Base-by-base conservation (phyloP, 2,113 vertebrate genomes). In the Sula dactylatra region DNA sequence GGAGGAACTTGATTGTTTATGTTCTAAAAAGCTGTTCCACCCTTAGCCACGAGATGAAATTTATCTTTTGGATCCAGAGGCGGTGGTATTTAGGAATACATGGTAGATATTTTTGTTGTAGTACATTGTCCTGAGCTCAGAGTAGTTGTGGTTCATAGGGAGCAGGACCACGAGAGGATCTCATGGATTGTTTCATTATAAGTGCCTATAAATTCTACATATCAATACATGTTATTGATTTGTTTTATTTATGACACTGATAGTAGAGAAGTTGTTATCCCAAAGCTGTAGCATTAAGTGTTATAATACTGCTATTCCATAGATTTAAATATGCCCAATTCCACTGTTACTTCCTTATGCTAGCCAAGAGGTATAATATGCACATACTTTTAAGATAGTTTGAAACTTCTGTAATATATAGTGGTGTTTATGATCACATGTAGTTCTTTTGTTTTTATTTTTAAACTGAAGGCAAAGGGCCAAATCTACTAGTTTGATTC, bases 11-110 rank as follows among this genome's bases (percentile, higher is more conserved):
- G 9, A 8, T 7, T 73, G n/a, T 89, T 27, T 74, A 4, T 81
- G 61, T 96, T 96, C 83, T 86, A 96, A 94, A 97, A 91, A 87
- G 61, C 91, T 82, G 31, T 89, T 95, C 52, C 20, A 38, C 18
- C 29, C 34, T 11, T n/a, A 81, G 13, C 45, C 32, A 74, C n/a
- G 13, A 81, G 69, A 67, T 5, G 3, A 67, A 64, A 87, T 74
- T 58, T 81, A 31, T 66, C 40, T 76, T 95, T 89, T 29, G 32
- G 50, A 62, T 58, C 45, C 38, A 29, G 65, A 67, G 47, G 34
- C 47, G 55, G 12, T 70, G 45, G 8, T 72, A 50, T 70, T 91
- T 3, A 3, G 34, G 44, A 70, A 73, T 66, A 44, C 3, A 3
- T 44, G 36, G 17, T 69, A 38, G 82, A 19, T 73, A 24, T 22